Percentiles rank a stretch among this genome's conserved stretches.
Conservation (phyloP, 2,888 invertebrate genomes). For the Acleris emargana region DNA sequence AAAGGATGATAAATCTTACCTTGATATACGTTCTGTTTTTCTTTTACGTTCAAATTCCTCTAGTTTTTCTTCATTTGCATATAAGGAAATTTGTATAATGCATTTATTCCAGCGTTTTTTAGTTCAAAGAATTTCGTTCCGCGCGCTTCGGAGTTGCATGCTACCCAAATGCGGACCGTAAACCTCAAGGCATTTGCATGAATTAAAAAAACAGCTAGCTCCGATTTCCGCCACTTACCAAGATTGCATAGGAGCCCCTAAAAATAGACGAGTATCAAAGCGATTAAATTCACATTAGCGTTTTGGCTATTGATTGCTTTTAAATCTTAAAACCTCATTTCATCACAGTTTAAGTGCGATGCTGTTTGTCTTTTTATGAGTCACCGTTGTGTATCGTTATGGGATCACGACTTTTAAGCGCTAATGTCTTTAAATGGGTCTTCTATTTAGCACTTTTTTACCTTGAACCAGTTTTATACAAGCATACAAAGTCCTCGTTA, state of each 20-base stretch:
- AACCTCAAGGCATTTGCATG: conserved; percentile 37
- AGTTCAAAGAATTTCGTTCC: conserved; percentile 19
- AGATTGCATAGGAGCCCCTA: conserved; percentile 28
- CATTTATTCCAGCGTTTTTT: conserved; percentile 7
- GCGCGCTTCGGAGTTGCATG: conserved; percentile 24
- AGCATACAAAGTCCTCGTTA: too few relatives aligned
- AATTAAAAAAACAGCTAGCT: conserved; percentile 35
- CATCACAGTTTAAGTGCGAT: conserved; percentile 7
- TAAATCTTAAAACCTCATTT: conserved; percentile 8
- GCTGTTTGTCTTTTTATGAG: conserved; percentile 6
- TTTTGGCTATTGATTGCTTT: conserved; percentile 22
- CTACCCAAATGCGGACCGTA: conserved; percentile 24
- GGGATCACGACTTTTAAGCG: conserved; percentile 15
- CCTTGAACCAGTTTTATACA: too few relatives aligned
- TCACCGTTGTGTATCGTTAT: conserved; percentile 26
- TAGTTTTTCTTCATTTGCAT: not conserved
- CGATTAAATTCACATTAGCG: conserved; percentile 14
- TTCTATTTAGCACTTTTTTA: conserved; percentile 10
- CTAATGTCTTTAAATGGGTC: conserved; percentile 6
- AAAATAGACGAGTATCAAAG: conserved; percentile 17
- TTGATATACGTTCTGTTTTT: too few relatives aligned
- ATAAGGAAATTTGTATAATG: conserved; percentile 9
- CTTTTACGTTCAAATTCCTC: too few relatives aligned
- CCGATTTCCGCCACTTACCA: conserved; percentile 30
- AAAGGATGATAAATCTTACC: not conserved